Percentiles rank a stretch among this genome's conserved stretches.
Evolutionary conservation across 2,797 vertebrate genomes (phyloP).

Genomic region (Thripadectes ignobilis): DNA sequence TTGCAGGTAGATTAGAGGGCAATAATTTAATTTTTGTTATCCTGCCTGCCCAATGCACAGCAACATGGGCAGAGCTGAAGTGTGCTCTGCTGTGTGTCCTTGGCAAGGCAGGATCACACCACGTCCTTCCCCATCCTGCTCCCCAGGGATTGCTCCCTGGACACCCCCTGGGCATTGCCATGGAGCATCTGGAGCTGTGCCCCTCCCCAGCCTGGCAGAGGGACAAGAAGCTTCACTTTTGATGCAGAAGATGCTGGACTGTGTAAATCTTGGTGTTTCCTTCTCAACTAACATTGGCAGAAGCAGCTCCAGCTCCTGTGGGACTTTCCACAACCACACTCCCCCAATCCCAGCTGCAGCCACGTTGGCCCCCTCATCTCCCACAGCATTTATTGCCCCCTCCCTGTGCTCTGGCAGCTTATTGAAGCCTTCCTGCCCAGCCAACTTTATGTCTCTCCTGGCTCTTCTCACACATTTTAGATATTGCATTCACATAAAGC

Average conservation of each 20-base stretch:
- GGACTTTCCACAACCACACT: neutral
- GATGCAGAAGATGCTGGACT: neutral
- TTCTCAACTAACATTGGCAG: neutral
- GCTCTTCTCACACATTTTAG: slow-evolving; percentile 44
- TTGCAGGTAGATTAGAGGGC: neutral
- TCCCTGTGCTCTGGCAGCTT: neutral
- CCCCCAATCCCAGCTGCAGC: neutral
- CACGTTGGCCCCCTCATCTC: fast-evolving
- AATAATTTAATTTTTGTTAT: neutral
- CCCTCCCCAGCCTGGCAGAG: neutral
- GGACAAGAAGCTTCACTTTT: neutral
- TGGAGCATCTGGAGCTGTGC: neutral
- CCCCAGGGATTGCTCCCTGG: neutral
- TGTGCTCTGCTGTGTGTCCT: neutral
- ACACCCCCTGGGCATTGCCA: neutral
- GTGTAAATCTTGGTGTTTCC: neutral
- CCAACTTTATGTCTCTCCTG: slow-evolving; percentile 21
- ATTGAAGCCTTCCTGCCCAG: neutral
- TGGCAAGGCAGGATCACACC: neutral
- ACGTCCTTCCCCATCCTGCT: neutral
- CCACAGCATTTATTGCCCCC: fast-evolving
- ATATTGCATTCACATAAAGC: slow-evolving; percentile 53
- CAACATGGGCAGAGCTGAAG: neutral
- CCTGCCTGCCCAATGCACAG: neutral
- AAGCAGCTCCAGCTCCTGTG: neutral